A percentile compares a stretch with the other conserved stretches of the same genome.
Evolutionary conservation across 2,888 invertebrate genomes (phyloP).

Genomic region (Amaurobius ferox): DNA sequence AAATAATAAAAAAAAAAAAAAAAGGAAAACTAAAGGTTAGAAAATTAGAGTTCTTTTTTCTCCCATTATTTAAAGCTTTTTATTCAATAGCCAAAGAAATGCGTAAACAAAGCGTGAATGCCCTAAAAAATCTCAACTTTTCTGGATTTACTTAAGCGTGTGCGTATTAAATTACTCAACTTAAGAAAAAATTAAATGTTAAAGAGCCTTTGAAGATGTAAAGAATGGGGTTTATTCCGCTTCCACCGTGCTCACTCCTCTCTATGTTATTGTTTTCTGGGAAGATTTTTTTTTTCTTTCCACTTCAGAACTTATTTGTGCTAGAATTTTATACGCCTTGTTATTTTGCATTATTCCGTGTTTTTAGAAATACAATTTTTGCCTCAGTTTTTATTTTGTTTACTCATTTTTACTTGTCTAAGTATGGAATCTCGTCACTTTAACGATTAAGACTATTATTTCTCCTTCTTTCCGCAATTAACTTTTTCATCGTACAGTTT

Average conservation of each 20-base stretch:
- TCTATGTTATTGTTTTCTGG: conserved; percentile 22
- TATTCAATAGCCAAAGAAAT: conserved; percentile 55
- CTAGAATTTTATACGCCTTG: conserved; percentile 32
- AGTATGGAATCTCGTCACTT: conserved; percentile 14
- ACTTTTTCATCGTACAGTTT: conserved; percentile 9
- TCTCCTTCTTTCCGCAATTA: neutral
- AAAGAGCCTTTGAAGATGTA: conserved; percentile 24
- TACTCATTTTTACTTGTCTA: conserved; percentile 27
- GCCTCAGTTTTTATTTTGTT: conserved; percentile 4
- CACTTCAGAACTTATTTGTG: conserved; percentile 6
- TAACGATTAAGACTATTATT: conserved; percentile 6
- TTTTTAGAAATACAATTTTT: neutral
- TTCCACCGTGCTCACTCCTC: conserved; percentile 17
- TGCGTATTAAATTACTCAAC: conserved; percentile 66
- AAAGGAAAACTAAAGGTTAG: neutral
- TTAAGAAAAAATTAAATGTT: conserved; percentile 45
- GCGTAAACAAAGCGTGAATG: conserved; percentile 57
- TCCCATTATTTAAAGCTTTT: neutral
- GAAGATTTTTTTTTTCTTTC: conserved; percentile 10
- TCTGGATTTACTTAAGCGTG: conserved; percentile 62
- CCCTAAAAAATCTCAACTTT: conserved; percentile 19
- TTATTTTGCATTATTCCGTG: conserved; percentile 9
- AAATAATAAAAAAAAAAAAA: neutral
- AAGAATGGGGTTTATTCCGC: conserved; percentile 54
- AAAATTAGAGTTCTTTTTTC: conserved; percentile 2